These are phyloP conservation scores for Protaetia brevitarsis DNA, from an alignment of 1,140 invertebrate species.

Conservation along the genomic window DNA sequence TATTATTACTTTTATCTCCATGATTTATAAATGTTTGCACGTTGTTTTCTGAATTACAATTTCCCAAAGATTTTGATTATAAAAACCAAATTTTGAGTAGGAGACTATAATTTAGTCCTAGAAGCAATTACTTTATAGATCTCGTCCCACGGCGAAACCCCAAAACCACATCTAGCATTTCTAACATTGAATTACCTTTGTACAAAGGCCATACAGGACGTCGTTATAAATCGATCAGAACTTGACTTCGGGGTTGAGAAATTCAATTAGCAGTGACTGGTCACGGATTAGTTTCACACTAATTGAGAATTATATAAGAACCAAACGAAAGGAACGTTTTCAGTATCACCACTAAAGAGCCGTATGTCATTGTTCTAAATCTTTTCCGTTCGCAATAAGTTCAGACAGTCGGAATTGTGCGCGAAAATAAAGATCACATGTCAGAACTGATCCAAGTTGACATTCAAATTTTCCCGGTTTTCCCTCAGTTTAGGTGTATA, in stretches of 20 bases:
- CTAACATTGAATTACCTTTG: conserved; percentile 9
- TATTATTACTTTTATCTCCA: too few species aligned
- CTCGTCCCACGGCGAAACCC: too few species aligned
- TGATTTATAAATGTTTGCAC: too few species aligned
- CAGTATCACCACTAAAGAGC: background rate
- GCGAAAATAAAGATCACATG: conserved; percentile 2
- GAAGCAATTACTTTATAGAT: too few species aligned
- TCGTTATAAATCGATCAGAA: conserved; percentile 9
- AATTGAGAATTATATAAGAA: conserved; percentile 25
- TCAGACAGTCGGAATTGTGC: conserved; percentile 31
- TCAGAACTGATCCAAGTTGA: conserved; percentile 39
- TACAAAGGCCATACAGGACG: background rate
- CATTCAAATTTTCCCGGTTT: conserved; percentile 44
- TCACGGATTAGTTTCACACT: conserved; percentile 21
- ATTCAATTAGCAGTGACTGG: conserved; percentile 27
- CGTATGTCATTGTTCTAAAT: conserved; percentile 16
- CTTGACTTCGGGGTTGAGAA: background rate
- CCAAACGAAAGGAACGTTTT: conserved; percentile 8
- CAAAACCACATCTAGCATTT: too few species aligned
- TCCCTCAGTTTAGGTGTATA: too few species aligned
- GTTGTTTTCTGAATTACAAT: too few species aligned
- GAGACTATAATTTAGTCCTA: too few species aligned
- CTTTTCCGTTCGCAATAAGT: too few species aligned
- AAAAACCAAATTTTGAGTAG: too few species aligned
- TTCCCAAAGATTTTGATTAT: too few species aligned